A percentile compares a stretch with the other conserved stretches of the same genome.
Evolutionary conservation across 2,888 invertebrate genomes (phyloP).

Genomic region (Meandrusa payeni): DNA sequence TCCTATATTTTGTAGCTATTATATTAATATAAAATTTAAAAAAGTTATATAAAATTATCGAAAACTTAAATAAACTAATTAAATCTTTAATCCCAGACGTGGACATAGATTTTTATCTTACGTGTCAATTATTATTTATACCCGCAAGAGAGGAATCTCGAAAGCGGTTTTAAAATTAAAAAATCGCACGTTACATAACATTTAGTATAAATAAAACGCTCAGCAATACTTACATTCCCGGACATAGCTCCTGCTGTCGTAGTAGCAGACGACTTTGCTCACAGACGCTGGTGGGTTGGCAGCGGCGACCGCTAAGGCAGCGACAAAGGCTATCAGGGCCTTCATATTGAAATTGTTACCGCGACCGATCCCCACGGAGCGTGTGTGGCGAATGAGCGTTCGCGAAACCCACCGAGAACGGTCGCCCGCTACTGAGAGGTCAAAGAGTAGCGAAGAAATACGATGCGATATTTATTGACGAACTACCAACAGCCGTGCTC

Average conservation of each 20-base stretch:
- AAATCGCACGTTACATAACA: too few species aligned
- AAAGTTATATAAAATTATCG: too few species aligned
- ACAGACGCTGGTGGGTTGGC: conserved; percentile 59
- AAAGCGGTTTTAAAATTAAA: not conserved
- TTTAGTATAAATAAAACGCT: conserved; percentile 42
- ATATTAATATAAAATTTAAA: too few species aligned
- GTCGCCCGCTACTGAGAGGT: conserved; percentile 32
- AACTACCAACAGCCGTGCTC: not conserved
- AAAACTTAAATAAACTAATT: too few species aligned
- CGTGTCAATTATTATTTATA: too few species aligned
- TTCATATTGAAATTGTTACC: conserved; percentile 45
- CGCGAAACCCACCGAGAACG: conserved; percentile 29
- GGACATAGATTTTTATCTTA: too few species aligned
- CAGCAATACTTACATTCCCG: conserved; percentile 83
- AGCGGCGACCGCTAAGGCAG: conserved; percentile 48
- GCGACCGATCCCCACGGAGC: conserved; percentile 55
- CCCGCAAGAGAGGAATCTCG: not conserved
- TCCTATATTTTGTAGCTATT: too few species aligned
- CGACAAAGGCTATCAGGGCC: conserved; percentile 49
- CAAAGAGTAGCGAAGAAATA: conserved; percentile 35
- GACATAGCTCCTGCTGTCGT: conserved; percentile 85
- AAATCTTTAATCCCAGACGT: too few species aligned
- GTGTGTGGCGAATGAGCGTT: conserved; percentile 59
- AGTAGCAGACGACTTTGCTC: conserved; percentile 86
- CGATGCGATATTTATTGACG: conserved; percentile 7